Evolutionary conservation across 2,113 vertebrate species (phyloP).

Genomic region (Lota lota): DNA sequence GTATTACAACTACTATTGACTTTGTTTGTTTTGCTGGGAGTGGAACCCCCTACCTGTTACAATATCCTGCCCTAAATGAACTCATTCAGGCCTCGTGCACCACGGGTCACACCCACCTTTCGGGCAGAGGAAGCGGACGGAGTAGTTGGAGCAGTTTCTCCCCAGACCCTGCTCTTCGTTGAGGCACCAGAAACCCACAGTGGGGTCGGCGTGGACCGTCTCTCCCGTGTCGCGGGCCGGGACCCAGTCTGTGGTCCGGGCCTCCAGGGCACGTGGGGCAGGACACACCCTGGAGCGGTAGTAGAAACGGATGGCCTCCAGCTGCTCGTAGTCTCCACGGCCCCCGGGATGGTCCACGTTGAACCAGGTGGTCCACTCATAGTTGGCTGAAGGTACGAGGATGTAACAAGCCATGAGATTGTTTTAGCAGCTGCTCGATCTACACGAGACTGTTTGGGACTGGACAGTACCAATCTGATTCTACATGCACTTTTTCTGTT

Average conservation of each 20-base stretch:
- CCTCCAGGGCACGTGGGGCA: conserved; percentile 75
- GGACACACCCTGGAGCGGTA: conserved; percentile 79
- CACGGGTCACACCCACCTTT: conserved; percentile 64
- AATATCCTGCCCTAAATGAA: too few relatives aligned
- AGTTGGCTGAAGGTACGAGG: conserved; percentile 60
- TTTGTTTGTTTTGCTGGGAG: too few relatives aligned
- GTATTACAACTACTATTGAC: too few relatives aligned
- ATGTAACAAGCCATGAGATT: too few relatives aligned
- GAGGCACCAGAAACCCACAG: conserved; percentile 86
- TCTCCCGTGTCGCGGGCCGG: conserved; percentile 78
- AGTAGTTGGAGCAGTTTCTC: conserved; percentile 81
- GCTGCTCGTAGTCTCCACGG: conserved; percentile 83
- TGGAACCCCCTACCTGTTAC: too few relatives aligned
- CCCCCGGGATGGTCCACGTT: conserved; percentile 88
- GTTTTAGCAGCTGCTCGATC: too few relatives aligned
- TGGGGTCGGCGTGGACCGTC: conserved; percentile 75
- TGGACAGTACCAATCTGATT: too few relatives aligned
- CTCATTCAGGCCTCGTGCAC: too few relatives aligned
- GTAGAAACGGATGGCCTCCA: conserved; percentile 86
- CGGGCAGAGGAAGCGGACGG: conserved; percentile 80
- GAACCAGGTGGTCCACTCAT: conserved; percentile 87
- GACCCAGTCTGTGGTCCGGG: conserved; percentile 84
- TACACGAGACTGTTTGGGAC: too few relatives aligned
- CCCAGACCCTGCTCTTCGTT: conserved; percentile 81
- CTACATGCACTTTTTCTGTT: neutral